Evolutionary conservation across 2,797 vertebrate species (phyloP).

Genomic region (Babyrousa celebensis): DNA sequence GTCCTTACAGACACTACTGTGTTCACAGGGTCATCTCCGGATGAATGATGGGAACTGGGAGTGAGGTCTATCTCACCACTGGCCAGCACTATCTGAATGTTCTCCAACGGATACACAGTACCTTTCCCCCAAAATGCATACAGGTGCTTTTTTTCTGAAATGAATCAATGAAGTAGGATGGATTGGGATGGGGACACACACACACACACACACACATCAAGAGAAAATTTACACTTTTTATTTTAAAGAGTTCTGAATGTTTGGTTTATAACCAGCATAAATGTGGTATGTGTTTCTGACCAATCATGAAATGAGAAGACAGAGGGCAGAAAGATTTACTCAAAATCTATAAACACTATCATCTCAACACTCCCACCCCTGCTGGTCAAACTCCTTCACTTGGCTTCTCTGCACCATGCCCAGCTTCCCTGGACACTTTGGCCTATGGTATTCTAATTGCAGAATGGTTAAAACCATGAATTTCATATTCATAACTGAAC

Average conservation of each 20-base stretch:
- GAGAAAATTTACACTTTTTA: neutral
- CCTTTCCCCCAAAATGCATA: neutral
- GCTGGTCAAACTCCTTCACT: neutral
- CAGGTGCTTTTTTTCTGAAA: neutral
- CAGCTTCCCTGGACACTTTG: neutral
- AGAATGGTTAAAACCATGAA: neutral
- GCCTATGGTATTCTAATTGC: neutral
- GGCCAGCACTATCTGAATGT: neutral
- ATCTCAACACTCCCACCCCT: neutral
- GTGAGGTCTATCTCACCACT: no score
- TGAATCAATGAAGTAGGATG: no score
- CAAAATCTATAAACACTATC: neutral
- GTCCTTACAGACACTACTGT: neutral
- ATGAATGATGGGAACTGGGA: neutral
- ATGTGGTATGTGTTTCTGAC: neutral
- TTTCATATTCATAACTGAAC: neutral
- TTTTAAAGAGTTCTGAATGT: neutral
- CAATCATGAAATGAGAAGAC: neutral
- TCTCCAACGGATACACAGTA: neutral
- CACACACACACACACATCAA: neutral
- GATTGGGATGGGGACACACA: neutral
- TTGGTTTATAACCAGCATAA: neutral
- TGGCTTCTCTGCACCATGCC: neutral
- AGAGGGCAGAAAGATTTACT: neutral
- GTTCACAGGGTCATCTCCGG: neutral